Evolutionary conservation across 2,888 invertebrate species (phyloP), one percentile per base, ranked within the genome.

Genomic region (Eilema sororculum): DNA sequence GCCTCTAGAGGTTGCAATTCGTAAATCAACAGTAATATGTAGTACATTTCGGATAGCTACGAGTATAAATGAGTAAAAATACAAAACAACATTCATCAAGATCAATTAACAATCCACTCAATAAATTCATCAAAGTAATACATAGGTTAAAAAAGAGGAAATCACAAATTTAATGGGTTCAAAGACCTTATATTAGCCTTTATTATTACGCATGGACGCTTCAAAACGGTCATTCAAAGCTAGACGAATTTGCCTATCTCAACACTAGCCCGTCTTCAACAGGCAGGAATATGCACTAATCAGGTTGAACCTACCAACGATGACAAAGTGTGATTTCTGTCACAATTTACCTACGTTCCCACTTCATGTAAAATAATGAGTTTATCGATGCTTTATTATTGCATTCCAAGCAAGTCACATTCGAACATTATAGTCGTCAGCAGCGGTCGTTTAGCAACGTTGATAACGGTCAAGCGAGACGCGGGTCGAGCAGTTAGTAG

Each of bases 401-500:
- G 22, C 56, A 22, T 68, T 64, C 25, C 64, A 68, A 62, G 68
- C 58, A 68, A 63, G 68, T 25, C 9, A 28, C 9, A 56, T 41
- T 41, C 41, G 28, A 57, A 63, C 62, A 25, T 63, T 41, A 12
- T 10, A 64, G 22, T 28, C 28, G 25, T 56, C 56, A 56, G n/a
- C 56, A 62, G 68, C 57, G 58, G 22, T 24, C 16, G 24, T 58
- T 64, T 20, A 68, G 46, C 57, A 24, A 41, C 62, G 24, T 52
- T 60, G 67, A 59, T 58, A 62, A 61, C 65, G 59, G 62, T 63
- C 57, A 63, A 68, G 63, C 68, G 68, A 58, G 58, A 68, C 57
- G 37, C 57, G 63, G 0, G 5, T n/a, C 5, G 8, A 30, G 30
- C 20, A 13, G 24, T n/a, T n/a, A n/a, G n/a, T n/a, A n/a, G n/a